These are phyloP conservation scores for Microtus oregoni DNA, from an alignment of 2,113 vertebrate genomes.

Conservation along the genomic window DNA sequence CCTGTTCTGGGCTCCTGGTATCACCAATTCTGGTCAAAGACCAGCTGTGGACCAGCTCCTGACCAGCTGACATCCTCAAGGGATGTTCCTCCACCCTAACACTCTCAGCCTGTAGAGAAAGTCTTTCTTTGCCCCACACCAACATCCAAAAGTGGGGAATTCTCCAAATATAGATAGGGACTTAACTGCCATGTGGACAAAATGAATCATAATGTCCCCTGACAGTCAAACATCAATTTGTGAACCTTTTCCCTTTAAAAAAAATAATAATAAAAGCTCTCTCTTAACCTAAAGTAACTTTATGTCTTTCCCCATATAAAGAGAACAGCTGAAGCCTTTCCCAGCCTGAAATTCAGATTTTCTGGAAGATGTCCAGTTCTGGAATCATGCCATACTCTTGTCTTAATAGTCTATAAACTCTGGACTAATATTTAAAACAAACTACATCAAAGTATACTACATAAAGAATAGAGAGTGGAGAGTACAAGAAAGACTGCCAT, in stretches of 20 bases:
- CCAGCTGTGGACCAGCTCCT: neutral
- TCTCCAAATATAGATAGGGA: slow-evolving; percentile 60
- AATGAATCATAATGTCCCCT: slow-evolving; percentile 48
- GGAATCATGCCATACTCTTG: slow-evolving; percentile 40
- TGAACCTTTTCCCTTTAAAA: neutral
- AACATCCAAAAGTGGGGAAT: slow-evolving; percentile 31
- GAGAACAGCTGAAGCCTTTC: neutral
- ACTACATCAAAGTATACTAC: neutral
- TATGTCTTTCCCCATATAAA: slow-evolving; percentile 53
- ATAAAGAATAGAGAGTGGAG: neutral
- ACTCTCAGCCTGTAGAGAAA: neutral
- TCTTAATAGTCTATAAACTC: slow-evolving; percentile 58
- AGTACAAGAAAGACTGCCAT: neutral
- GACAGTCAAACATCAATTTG: slow-evolving; percentile 33
- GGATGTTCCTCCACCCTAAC: neutral
- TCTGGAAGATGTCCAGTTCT: slow-evolving; percentile 38
- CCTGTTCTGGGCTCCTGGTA: neutral
- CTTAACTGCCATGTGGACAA: slow-evolving; percentile 7
- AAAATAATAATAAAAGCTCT: neutral
- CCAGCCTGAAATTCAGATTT: neutral
- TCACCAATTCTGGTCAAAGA: neutral
- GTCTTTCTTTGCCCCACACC: neutral
- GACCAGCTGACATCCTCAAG: neutral
- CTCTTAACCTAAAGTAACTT: slow-evolving; percentile 51
- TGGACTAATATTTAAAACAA: slow-evolving; percentile 23